Base-by-base conservation (phyloP, 35 echinoderm and acorn worm species). In the Diadema setosum region DNA sequence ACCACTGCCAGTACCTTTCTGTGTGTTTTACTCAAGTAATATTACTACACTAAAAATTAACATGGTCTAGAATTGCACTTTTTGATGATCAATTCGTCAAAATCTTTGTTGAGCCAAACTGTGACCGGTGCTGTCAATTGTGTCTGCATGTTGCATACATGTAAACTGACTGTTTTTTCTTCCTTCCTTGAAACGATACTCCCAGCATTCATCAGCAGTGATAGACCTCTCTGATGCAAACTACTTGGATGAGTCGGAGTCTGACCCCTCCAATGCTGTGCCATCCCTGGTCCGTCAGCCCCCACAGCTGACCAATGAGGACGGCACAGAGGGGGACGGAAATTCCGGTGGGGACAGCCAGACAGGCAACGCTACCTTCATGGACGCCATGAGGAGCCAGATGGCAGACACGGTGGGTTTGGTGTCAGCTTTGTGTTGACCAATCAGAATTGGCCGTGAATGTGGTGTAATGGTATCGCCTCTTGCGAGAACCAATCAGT, bases 301-400 rank as follows among this genome's bases (percentile, higher is more conserved):
- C 82, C 20, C 85, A 58, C 83, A 87, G 41, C 43, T 90, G 9
- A 60, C 55, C 65, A 52, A 81, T 32, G 56, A 82, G 23, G n/a
- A n/a, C n/a, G n/a, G n/a, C n/a, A n/a, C n/a, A n/a, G n/a, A n/a
- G n/a, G n/a, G n/a, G n/a, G 76, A 75, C 39, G 30, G 5, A 35
- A 58, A 58, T 50, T 4, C 21, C 17, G 11, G 44, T 44, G 30
- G 69, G 17, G 76, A 82, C 14, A 40, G 59, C 21, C 69, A 80
- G 52, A 45, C 49, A 27, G 80, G 74, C 35, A 41, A 82, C 30
- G 50, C 70, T 1, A 87, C 33, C 29, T 88, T 97, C 58, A 93
- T 97, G 95, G 91, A 97, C 88, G 95, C 91, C 0, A 88, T 97
- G 46, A 93, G 88, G 84, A 91, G 87, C 45, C 95, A 97, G 27